Evolutionary conservation across 2,888 invertebrate species (phyloP), one percentile per base, ranked within the genome.

Genomic region (Eupeodes luniger): DNA sequence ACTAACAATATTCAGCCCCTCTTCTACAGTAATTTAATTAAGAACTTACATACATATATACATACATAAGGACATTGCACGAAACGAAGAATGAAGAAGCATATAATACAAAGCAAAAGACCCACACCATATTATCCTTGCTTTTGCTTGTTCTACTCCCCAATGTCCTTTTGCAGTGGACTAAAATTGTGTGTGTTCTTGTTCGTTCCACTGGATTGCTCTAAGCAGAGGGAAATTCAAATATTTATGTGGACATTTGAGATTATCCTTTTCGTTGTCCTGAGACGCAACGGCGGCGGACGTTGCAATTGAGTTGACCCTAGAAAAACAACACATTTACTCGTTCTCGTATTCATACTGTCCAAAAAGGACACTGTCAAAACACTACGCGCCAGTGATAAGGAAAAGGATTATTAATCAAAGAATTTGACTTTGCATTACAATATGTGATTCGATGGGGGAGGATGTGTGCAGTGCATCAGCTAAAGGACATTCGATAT

Each of bases 211-310:
- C 61, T 62, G 74, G 27, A 19, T 76, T 47, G 82, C 76, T 72
- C 72, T 55, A 70, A 55, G 69, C 16, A 14, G 59, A 75, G 81
- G 81, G 76, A 87, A 92, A 91, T 90, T 91, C 92, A 92, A 92
- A 93, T 92, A 92, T 92, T 93, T 93, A 92, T 91, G 92, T 92
- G 92, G 92, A 91, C 93, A 92, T 92, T 92, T 91, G 90, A 92
- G 92, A 93, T 93, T 92, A 92, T 92, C 92, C 92, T 92, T 88
- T 88, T 88, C 64, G 62, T 51, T 75, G 75, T 75, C 74, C 74
- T 27, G 27, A 27, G 27, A 27, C 2, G 27, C 27, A 27, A 27
- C 27, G 27, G 27, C 27, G 27, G 27, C 27, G 27, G 27, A 16
- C 19, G 40, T 70, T 40, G 70, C 75, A 59, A 84, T 84, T 87